Conservation (phyloP, 2,888 invertebrate species). For the Nasonia oneida region DNA sequence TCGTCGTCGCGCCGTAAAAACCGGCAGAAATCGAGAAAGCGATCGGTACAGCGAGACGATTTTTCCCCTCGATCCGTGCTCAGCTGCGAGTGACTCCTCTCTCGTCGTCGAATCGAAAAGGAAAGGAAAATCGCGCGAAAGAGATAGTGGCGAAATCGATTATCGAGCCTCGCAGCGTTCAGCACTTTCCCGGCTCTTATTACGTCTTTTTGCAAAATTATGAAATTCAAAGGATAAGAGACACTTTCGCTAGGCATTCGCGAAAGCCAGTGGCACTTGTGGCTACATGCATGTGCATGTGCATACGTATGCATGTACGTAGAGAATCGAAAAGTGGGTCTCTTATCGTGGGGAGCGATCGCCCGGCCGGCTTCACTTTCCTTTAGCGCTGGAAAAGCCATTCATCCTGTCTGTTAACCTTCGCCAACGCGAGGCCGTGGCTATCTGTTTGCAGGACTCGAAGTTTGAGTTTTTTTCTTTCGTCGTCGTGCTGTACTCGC, state of each 20-base stretch:
- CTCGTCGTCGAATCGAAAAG: not conserved
- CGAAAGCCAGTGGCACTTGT: slow-evolving; percentile 13
- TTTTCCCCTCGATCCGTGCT: slow-evolving; percentile 20
- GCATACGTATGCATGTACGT: not conserved
- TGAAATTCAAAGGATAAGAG: slow-evolving; percentile 56
- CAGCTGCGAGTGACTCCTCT: not conserved
- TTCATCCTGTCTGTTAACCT: slow-evolving; percentile 19
- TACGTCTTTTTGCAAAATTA: slow-evolving; percentile 62
- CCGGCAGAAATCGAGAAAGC: slow-evolving; percentile 47
- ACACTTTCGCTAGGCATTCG: slow-evolving; percentile 49
- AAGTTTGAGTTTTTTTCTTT: not conserved
- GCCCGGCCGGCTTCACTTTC: slow-evolving; percentile 38
- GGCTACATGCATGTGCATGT: not conserved
- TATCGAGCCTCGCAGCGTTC: slow-evolving; percentile 2
- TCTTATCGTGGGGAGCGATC: slow-evolving; percentile 35
- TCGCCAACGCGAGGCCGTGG: not conserved
- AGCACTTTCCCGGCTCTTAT: slow-evolving; percentile 43
- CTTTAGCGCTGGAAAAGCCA: slow-evolving; percentile 22
- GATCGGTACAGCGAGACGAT: not conserved
- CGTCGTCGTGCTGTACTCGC: not conserved
- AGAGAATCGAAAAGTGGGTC: slow-evolving; percentile 37
- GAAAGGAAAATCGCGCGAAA: slow-evolving; percentile 22
- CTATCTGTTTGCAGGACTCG: not conserved
- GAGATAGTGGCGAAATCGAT: slow-evolving; percentile 35
- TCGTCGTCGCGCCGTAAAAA: slow-evolving; percentile 14